Percentiles rank a stretch among this genome's conserved stretches.
phyloP scores from a whole-genome alignment of 2,113 vertebrate genomes.

The Plecotus auritus region DNA sequence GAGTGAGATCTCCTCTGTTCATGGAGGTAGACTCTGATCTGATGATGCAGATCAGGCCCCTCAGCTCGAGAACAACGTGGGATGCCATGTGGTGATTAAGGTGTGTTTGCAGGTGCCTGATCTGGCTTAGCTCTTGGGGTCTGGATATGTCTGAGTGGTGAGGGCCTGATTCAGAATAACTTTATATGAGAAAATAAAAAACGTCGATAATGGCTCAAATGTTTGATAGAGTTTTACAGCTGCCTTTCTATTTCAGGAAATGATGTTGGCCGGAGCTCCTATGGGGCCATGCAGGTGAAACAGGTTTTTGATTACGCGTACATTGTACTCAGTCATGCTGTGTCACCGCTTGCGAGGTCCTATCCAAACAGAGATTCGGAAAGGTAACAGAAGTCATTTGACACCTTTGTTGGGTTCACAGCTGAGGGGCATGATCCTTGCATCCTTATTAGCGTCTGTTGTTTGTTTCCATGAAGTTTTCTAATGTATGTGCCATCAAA shows the following conservation, averaged over 20 bases:
- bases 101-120: neutral
- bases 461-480: fast-evolving
- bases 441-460: neutral
- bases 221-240: neutral
- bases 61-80: fast-evolving
- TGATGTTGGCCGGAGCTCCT: conserved; percentile 97
- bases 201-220: fast-evolving
- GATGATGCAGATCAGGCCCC: neutral
- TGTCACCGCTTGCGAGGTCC: conserved; percentile 94
- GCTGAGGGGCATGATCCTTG: fast-evolving
- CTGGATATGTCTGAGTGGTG: no score
- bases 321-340: conserved; percentile 94
- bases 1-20: neutral
- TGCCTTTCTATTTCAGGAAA: conserved; percentile 85
- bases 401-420: neutral
- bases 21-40: neutral
- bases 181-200: fast-evolving
- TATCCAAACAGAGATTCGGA: conserved; percentile 96
- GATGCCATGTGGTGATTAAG: fast-evolving
- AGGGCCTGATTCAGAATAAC: neutral
- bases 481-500: fast-evolving
- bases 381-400: conserved; percentile 82
- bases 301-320: conserved; percentile 99
- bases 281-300: conserved; percentile 99
- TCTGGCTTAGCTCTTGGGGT: neutral